Evolutionary conservation across 1,140 invertebrate genomes (phyloP).

Genomic region (Caligus rogercresseyi): DNA sequence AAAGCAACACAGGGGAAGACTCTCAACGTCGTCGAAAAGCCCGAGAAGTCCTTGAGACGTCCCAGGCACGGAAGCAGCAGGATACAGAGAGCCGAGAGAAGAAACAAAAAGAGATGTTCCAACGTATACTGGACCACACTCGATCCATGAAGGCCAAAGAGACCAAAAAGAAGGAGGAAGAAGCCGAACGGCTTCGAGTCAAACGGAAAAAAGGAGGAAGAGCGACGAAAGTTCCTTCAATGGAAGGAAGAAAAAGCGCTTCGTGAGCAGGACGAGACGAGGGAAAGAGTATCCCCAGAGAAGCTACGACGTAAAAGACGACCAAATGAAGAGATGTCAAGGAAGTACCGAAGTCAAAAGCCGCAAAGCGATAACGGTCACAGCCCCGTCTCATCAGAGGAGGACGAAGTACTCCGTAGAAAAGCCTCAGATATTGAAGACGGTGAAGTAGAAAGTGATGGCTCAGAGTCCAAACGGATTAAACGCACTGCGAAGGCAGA

Average conservation of each 20-base stretch:
- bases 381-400: conserved; percentile 36
- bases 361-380: conserved; percentile 40
- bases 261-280: not conserved
- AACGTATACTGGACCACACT: not conserved
- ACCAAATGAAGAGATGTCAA: not conserved
- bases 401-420: conserved; percentile 21
- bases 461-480: conserved; percentile 21
- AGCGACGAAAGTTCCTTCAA: conserved; percentile 44
- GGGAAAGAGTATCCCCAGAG: too few species aligned
- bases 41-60: conserved; percentile 7
- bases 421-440: conserved; percentile 24
- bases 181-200: conserved; percentile 39
- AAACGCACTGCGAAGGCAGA: too few species aligned
- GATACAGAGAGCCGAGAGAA: not conserved
- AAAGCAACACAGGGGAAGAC: not conserved
- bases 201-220: conserved; percentile 37
- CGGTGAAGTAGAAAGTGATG: conserved; percentile 24
- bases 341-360: not conserved
- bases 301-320: not conserved
- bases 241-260: conserved; percentile 22
- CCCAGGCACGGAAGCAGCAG: conserved; percentile 1
- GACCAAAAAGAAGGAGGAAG: not conserved
- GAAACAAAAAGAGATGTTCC: conserved; percentile 5
- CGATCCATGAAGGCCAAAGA: conserved; percentile 16
- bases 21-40: conserved; percentile 5